Evolutionary conservation across 2,113 vertebrate genomes (phyloP).

Genomic region (Caranx melampygus): DNA sequence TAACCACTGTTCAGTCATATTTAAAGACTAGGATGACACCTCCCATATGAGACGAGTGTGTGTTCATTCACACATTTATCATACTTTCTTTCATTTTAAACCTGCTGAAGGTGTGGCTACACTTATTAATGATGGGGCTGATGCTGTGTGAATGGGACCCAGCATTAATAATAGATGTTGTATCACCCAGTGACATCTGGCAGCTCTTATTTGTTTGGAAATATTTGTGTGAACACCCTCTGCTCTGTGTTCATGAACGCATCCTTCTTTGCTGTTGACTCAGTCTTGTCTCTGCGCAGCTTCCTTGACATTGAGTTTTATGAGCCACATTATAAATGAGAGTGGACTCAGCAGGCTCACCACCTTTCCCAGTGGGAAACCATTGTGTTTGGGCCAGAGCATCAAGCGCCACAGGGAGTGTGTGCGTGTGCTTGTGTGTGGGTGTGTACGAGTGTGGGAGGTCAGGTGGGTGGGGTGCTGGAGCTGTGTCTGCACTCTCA

Average conservation of each 20-base stretch:
- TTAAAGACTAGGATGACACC: constrained; percentile 1
- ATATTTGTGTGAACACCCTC: neutral
- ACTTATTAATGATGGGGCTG: neutral
- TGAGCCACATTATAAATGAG: constrained; percentile 19
- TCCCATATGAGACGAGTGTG: neutral
- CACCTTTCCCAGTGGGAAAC: constrained; percentile 6
- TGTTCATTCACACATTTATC: neutral
- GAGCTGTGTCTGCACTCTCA: constrained; percentile 37
- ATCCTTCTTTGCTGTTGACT: neutral
- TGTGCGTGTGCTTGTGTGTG: neutral
- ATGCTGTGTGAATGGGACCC: neutral
- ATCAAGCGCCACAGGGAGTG: constrained; percentile 3
- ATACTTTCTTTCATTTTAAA: neutral
- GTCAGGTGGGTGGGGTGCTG: constrained; percentile 25
- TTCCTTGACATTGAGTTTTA: constrained; percentile 27
- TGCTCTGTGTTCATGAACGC: neutral
- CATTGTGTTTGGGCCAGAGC: constrained; percentile 41
- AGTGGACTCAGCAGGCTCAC: constrained; percentile 17
- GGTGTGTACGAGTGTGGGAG: neutral
- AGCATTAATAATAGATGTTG: neutral
- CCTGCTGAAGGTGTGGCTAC: neutral
- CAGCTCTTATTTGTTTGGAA: neutral
- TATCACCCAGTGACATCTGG: too few species aligned
- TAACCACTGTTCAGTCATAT: constrained; percentile 20
- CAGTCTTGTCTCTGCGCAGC: neutral